Percentiles rank a stretch among this genome's conserved stretches.
These are phyloP conservation scores for Willisornis vidua DNA, from an alignment of 2,113 vertebrate genomes.

Conservation along the genomic window DNA sequence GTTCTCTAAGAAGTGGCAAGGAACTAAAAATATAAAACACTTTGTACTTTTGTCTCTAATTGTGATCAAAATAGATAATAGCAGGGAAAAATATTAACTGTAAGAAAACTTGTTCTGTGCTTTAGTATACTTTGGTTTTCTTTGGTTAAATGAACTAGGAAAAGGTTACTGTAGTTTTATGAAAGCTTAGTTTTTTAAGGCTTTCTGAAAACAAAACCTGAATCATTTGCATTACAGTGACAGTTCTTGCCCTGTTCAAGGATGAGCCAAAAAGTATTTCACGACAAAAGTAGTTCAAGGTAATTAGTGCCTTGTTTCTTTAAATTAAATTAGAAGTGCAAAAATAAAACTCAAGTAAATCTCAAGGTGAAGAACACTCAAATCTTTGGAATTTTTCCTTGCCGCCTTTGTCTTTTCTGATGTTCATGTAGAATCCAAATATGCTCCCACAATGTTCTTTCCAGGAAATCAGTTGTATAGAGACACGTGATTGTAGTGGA, in stretches of 20 bases:
- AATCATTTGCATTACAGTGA: background rate
- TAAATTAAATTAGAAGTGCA: constrained; percentile 61
- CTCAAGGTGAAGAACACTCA: constrained; percentile 69
- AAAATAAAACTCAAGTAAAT: constrained; percentile 68
- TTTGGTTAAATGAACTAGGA: background rate
- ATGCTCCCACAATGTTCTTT: constrained; percentile 14
- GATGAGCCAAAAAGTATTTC: constrained; percentile 55
- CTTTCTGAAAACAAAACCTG: background rate
- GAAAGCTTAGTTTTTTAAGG: constrained; percentile 2
- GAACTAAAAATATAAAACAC: background rate
- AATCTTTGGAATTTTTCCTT: constrained; percentile 14
- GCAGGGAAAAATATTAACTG: background rate
- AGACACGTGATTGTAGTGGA: background rate
- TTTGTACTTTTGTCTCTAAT: background rate
- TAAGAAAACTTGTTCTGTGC: background rate
- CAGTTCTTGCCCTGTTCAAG: constrained; percentile 58
- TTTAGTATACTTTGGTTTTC: background rate
- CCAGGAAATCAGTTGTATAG: background rate
- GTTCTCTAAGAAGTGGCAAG: background rate
- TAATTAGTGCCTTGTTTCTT: constrained; percentile 66
- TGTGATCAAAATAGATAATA: background rate
- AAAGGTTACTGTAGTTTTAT: background rate
- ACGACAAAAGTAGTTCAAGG: constrained; percentile 71
- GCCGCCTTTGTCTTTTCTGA: constrained; percentile 25
- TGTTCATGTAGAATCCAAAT: constrained; percentile 20